Evolutionary conservation across 2,888 invertebrate species (phyloP), one percentile per base, ranked within the genome.

Genomic region (Clusia tigrina): DNA sequence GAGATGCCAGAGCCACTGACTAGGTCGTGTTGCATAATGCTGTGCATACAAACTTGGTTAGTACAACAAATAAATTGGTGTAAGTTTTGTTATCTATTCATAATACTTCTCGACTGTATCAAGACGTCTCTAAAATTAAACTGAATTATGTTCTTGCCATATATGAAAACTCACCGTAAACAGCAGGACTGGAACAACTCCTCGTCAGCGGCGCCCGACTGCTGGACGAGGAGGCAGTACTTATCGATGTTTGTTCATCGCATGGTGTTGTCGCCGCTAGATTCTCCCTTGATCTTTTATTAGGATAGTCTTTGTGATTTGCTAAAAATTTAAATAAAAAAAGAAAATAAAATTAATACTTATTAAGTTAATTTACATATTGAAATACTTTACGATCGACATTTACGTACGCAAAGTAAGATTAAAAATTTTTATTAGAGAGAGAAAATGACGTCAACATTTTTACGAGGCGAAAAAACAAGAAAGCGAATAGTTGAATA

Each of bases 231-330:
- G 68, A 58, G 60, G 62, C 65, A 55, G 64, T 65, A 58, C 72
- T 68, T 63, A 71, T 70, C 62, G 90, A 84, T 60, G 88, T 72
- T 66, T 78, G 78, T 78, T 90, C 90, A 75, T 91, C 91, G 85
- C 92, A 92, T 74, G 74, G 69, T 56, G 71, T 65, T 52, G 69
- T 66, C 55, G 73, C 70, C 63, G 78, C 75, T 69, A 91, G 85
- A 72, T 79, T 79, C 70, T 90, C 90, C 75, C 88, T 87, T 81
- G 91, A 89, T 76, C 89, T 76, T 71, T 81, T 87, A 73, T 88
- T 86, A 76, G 88, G 88, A 83, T 90, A 91, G 79, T 90, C 90
- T 80, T 88, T 87, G 63, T 89, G 90, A 74, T 89, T 89, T 80
- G 89, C 90, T 90, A 85, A 15, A 86, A 85, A 20, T n/a, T 17